phyloP scores from a whole-genome alignment of 2,888 invertebrate genomes.

The Torymus texanus region DNA sequence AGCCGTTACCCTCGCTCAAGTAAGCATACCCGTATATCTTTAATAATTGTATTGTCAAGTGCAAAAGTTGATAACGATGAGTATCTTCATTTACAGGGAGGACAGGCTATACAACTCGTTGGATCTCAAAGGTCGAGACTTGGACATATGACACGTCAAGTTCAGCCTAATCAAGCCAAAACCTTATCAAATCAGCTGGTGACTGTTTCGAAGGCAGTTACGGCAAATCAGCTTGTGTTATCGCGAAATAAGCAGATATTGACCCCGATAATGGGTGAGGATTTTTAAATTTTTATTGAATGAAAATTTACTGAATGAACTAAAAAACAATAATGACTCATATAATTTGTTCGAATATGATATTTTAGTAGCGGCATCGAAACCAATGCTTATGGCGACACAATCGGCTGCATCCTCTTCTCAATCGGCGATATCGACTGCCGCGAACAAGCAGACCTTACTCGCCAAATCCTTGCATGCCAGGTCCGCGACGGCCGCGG shows the following conservation, averaged over 20 bases:
- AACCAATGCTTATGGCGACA: constrained; percentile 73
- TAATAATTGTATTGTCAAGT: too few species aligned
- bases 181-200: constrained; percentile 72
- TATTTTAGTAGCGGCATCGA: constrained; percentile 66
- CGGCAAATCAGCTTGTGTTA: constrained; percentile 71
- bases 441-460: constrained; percentile 73
- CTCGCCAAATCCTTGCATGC: constrained; percentile 72
- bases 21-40: constrained; percentile 32
- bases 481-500: constrained; percentile 62
- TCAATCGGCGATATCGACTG: constrained; percentile 66
- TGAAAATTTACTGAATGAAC: too few species aligned
- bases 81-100: constrained; percentile 62
- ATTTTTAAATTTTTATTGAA: background rate
- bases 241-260: constrained; percentile 74
- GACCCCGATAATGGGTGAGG: constrained; percentile 73
- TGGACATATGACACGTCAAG: constrained; percentile 72
- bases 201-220: constrained; percentile 71
- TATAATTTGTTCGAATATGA: constrained; percentile 2
- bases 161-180: constrained; percentile 71
- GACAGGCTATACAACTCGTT: constrained; percentile 72
- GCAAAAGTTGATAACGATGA: background rate
- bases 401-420: constrained; percentile 70
- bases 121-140: constrained; percentile 73
- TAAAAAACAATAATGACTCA: background rate
- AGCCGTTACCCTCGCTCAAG: constrained; percentile 70